Conservation (phyloP, 2,797 vertebrate species). For the Gymnocypris eckloni region DNA sequence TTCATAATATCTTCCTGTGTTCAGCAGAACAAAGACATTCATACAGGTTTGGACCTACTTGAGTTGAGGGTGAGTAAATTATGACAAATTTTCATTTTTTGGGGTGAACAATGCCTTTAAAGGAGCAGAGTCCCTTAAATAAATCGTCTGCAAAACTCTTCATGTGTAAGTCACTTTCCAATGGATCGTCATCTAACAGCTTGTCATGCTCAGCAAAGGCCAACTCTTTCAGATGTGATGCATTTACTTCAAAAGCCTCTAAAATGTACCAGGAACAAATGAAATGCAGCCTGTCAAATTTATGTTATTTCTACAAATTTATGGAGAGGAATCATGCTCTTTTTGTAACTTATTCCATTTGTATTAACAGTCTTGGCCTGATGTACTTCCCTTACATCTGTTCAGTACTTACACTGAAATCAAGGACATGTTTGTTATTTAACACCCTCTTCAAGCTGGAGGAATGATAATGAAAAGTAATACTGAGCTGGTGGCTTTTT, state of each 20-base stretch:
- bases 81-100: too few species aligned
- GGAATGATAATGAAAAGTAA: not conserved
- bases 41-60: too few species aligned
- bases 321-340: not conserved
- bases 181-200: not conserved
- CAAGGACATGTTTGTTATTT: not conserved
- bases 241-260: slow-evolving; percentile 8
- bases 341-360: not conserved
- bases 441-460: not conserved
- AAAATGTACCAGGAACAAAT: slow-evolving; percentile 18
- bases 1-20: too few species aligned
- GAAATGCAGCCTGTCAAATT: not conserved
- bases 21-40: too few species aligned
- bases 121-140: not conserved
- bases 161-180: not conserved
- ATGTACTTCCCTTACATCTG: slow-evolving; percentile 14
- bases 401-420: not conserved
- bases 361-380: not conserved
- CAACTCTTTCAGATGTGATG: slow-evolving; percentile 15
- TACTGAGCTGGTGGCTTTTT: not conserved
- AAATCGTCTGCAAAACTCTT: not conserved
- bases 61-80: too few species aligned
- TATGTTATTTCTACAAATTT: slow-evolving; percentile 1
- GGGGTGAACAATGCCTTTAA: not conserved
- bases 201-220: not conserved